Evolutionary conservation across 2,113 vertebrate species (phyloP).

Genomic region (Pteropus alecto): DNA sequence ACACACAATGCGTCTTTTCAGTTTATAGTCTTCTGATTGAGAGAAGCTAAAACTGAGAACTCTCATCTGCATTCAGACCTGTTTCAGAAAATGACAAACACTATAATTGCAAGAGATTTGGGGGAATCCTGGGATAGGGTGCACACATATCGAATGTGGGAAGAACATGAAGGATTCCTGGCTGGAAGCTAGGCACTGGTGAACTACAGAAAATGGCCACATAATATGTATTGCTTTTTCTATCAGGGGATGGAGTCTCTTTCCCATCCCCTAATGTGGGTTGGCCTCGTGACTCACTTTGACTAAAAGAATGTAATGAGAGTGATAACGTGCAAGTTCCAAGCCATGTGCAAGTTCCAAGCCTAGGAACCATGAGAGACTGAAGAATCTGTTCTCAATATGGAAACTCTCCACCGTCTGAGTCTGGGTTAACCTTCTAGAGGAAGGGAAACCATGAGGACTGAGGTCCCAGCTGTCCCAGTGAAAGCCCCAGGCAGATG

Average conservation of each 20-base stretch:
- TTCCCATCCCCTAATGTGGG: not conserved
- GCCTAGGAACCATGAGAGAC: not conserved
- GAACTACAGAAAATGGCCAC: not conserved
- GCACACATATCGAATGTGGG: not conserved
- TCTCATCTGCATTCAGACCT: not conserved
- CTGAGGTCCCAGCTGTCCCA: not conserved
- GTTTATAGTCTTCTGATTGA: not conserved
- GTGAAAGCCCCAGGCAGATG: not conserved
- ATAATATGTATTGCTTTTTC: not conserved
- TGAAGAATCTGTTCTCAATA: not conserved
- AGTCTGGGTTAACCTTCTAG: not conserved
- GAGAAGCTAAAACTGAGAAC: not conserved
- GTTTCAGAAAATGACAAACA: not conserved
- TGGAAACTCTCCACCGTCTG: not conserved
- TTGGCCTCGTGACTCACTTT: not conserved
- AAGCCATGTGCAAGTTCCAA: not conserved
- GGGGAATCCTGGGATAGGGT: not conserved
- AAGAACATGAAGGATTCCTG: not conserved
- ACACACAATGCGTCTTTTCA: not conserved
- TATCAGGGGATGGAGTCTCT: not conserved
- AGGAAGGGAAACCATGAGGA: not conserved
- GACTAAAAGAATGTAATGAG: not conserved
- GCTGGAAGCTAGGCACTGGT: not conserved
- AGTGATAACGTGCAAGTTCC: not conserved
- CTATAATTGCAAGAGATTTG: not conserved